Conservation (phyloP, 2,888 invertebrate species). For the Drosophila paranaensis region DNA sequence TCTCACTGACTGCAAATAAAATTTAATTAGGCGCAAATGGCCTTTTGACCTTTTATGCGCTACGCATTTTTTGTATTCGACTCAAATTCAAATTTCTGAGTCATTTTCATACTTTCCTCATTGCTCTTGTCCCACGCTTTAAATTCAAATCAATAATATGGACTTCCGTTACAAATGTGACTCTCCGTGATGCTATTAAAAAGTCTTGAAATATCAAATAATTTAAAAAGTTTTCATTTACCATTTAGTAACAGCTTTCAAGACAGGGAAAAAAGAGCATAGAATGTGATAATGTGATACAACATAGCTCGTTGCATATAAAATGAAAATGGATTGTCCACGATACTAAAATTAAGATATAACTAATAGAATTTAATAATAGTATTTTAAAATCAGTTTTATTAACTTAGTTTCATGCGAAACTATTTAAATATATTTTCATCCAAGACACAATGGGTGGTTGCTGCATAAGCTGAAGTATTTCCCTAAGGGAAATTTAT, state of each 20-base stretch:
- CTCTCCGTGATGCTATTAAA: neutral
- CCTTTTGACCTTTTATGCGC: conserved; percentile 49
- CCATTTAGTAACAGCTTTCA: neutral
- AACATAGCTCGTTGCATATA: neutral
- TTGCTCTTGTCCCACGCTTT: neutral
- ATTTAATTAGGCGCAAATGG: conserved; percentile 66
- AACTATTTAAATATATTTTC: too few species aligned
- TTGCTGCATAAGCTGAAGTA: neutral
- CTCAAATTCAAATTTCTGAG: neutral
- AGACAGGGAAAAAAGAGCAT: neutral
- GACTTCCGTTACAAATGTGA: neutral
- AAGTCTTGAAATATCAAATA: too few species aligned
- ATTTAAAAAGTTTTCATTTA: neutral
- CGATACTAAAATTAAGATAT: too few species aligned
- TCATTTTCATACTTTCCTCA: neutral
- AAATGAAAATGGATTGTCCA: neutral
- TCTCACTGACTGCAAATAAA: conserved; percentile 41
- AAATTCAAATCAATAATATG: conserved; percentile 4
- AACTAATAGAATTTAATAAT: neutral
- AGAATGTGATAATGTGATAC: neutral
- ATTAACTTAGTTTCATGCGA: neutral
- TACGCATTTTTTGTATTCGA: conserved; percentile 14
- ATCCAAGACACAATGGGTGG: neutral
- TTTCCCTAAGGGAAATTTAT: neutral
- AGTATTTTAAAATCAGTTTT: neutral